phyloP scores from a whole-genome alignment of 2,888 invertebrate genomes.

The Eledona agricola region DNA sequence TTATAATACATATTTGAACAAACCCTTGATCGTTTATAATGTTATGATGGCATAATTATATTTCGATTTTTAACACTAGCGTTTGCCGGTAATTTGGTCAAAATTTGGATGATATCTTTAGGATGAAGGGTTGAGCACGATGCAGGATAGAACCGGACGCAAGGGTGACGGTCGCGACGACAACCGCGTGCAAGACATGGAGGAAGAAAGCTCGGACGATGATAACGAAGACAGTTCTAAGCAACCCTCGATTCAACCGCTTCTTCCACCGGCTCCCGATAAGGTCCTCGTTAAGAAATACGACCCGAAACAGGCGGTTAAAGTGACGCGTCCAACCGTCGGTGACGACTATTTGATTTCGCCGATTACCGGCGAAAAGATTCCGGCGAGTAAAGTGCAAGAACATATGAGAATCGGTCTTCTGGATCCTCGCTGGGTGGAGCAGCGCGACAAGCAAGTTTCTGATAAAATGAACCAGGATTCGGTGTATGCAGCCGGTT shows the following conservation, averaged over 20 bases:
- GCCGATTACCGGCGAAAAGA: slow-evolving; percentile 97
- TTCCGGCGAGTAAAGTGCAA: slow-evolving; percentile 95
- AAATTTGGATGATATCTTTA: too few species aligned
- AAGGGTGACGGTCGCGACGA: slow-evolving; percentile 63
- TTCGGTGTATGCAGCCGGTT: slow-evolving; percentile 79
- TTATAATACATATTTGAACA: too few species aligned
- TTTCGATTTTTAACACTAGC: too few species aligned
- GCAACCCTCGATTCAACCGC: slow-evolving; percentile 66
- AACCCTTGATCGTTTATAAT: too few species aligned
- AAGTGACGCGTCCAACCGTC: slow-evolving; percentile 70
- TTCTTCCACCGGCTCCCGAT: slow-evolving; percentile 87
- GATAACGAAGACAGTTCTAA: slow-evolving; percentile 61
- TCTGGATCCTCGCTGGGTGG: slow-evolving; percentile 96
- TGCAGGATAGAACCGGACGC: slow-evolving; percentile 72
- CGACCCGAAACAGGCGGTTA: slow-evolving; percentile 85
- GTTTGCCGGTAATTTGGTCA: too few species aligned
- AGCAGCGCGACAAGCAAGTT: slow-evolving; percentile 94
- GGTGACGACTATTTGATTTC: slow-evolving; percentile 94
- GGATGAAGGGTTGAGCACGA: slow-evolving; percentile 69
- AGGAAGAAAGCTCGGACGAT: slow-evolving; percentile 84
- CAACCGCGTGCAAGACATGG: slow-evolving; percentile 87
- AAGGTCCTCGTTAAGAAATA: slow-evolving; percentile 97
- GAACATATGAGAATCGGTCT: slow-evolving; percentile 98
- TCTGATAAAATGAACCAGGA: slow-evolving; percentile 93
- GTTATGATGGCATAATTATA: too few species aligned